Conservation (phyloP, 2,113 vertebrate species). For the Cinclus cinclus region DNA sequence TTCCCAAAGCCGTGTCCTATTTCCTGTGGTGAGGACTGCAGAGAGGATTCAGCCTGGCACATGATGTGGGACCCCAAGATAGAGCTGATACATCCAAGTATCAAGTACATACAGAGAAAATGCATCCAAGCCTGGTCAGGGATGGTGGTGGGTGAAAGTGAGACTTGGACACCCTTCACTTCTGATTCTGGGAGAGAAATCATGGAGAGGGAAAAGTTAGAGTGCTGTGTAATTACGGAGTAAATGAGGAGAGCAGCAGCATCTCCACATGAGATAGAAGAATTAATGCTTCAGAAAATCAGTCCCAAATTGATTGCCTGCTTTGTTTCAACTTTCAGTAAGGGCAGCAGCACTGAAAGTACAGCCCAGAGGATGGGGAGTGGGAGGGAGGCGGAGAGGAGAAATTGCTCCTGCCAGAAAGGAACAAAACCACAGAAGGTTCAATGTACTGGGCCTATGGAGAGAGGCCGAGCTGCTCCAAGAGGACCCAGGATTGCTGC, state of each 20-base stretch:
- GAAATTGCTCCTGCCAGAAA: neutral
- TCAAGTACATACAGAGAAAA: neutral
- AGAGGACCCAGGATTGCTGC: neutral
- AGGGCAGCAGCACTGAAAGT: neutral
- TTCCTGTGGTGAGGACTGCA: neutral
- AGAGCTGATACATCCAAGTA: neutral
- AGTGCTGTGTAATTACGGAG: neutral
- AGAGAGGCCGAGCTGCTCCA: neutral
- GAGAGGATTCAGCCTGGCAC: neutral
- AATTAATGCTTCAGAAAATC: neutral
- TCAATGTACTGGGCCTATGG: neutral
- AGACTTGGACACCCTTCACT: neutral
- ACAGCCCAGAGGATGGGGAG: neutral
- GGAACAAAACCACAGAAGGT: neutral
- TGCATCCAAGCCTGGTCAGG: neutral
- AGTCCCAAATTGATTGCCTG: neutral
- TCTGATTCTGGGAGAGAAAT: neutral
- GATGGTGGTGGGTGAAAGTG: neutral
- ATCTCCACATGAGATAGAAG: neutral
- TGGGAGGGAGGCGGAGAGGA: constrained; percentile 3
- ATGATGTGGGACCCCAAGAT: rapidly evolving
- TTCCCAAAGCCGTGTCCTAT: neutral
- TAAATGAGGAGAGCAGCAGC: constrained; percentile 11
- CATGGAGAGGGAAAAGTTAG: neutral
- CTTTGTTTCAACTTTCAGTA: neutral